These are phyloP conservation scores for Brachynemurus nebulosus DNA, from an alignment of 2,888 invertebrate species.

Conservation along the genomic window DNA sequence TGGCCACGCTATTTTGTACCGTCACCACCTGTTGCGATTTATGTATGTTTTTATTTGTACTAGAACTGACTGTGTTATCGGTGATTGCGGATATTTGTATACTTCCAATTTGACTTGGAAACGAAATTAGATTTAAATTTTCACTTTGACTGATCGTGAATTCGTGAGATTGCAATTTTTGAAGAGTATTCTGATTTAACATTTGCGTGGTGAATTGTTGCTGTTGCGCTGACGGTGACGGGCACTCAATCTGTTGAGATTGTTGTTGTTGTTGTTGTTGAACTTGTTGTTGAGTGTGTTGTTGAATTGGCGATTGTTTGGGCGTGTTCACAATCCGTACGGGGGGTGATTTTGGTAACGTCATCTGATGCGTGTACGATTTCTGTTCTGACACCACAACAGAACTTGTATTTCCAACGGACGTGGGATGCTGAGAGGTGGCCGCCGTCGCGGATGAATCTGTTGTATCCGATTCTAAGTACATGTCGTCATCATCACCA, in stretches of 20 bases:
- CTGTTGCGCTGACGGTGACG: no score
- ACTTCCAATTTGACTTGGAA: conserved; percentile 26
- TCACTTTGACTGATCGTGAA: neutral
- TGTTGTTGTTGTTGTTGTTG: conserved; percentile 18
- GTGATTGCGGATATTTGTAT: conserved; percentile 29
- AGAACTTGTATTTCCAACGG: no score
- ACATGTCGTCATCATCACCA: conserved; percentile 51
- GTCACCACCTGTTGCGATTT: conserved; percentile 8
- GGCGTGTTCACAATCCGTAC: conserved; percentile 3
- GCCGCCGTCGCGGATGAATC: neutral
- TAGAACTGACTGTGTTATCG: conserved; percentile 15
- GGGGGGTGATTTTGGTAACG: conserved; percentile 13
- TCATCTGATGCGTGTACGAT: conserved; percentile 14
- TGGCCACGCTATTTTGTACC: neutral
- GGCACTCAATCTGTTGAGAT: no score
- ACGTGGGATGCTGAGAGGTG: no score
- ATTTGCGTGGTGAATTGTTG: no score
- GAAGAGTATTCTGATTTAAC: conserved; percentile 8
- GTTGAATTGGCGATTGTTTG: conserved; percentile 5
- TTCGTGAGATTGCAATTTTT: conserved; percentile 7
- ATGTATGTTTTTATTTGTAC: conserved; percentile 2
- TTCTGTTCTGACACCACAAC: conserved; percentile 19
- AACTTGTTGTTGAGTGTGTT: conserved; percentile 11
- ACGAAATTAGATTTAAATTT: conserved; percentile 11
- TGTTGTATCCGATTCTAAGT: conserved; percentile 28